Base-by-base conservation (phyloP, 1,140 invertebrate genomes). In the Formica selysi region DNA sequence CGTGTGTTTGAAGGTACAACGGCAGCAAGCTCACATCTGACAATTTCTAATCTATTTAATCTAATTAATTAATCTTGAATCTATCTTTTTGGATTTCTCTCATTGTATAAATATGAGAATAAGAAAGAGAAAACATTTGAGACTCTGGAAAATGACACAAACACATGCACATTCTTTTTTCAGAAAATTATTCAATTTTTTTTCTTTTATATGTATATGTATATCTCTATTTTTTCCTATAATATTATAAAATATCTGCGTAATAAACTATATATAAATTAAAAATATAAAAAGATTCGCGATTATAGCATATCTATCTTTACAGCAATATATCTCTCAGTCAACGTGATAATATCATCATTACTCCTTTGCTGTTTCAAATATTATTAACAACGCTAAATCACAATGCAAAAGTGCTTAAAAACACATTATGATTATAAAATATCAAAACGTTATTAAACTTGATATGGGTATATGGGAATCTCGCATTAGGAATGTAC, bases 361-460 rank as follows among this genome's bases (percentile, higher is more conserved):
- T 57, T 57, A n/a, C 6, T n/a, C 16, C 3, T 48, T 48, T 48
- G 44, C 13, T 13, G 1, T 48, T 48, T 48, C 44, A 48, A 48
- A 48, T 13, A 13, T 48, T 48, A 13, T 41, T 41, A 7, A 41
- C 10, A 10, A 41, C 8, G 41, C 38, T 71, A 29, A 71, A 51
- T 73, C 19, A 8, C 26, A 11, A 2, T n/a, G 5, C 3, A 32
- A 13, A 73, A 54, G 10, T 1, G 44, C 4, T 36, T 36, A 36
- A 54, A 51, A 32, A 32, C 51, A 16, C 7, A 36, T 51, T 54
- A 22, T 7, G 29, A 57, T 54, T 54, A 38, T 22, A 0, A 74
- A 29, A 76, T 44, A 44, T 44, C 11, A 54, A 54, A 68, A 36
- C 29, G 16, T 71, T 81, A 71, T 57, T n/a, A 29, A 71, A 68